Conservation (phyloP, 1,140 invertebrate genomes). For the Aphis gossypii region DNA sequence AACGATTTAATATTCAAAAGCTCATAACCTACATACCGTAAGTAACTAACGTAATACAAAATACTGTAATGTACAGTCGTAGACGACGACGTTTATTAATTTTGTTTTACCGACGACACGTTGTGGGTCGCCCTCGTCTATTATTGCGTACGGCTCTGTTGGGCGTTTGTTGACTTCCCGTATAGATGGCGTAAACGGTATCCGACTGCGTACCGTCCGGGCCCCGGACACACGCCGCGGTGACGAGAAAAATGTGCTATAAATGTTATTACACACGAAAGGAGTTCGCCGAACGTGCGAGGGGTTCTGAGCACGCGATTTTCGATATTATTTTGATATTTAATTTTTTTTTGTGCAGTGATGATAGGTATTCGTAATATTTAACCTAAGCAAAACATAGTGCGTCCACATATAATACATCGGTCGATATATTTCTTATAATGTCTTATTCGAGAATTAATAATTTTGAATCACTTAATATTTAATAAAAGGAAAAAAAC, state of each 20-base stretch:
- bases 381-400: not conserved
- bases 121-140: no score
- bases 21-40: not conserved
- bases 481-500: not conserved
- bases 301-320: not conserved
- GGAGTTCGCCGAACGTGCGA: not conserved
- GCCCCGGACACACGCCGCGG: not conserved
- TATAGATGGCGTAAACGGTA: constrained; percentile 44
- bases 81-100: no score
- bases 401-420: not conserved
- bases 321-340: not conserved
- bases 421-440: not conserved
- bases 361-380: not conserved
- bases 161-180: not conserved
- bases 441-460: not conserved
- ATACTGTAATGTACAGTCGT: no score
- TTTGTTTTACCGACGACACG: not conserved
- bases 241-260: not conserved
- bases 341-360: no score
- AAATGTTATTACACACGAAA: not conserved
- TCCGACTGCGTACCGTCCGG: not conserved
- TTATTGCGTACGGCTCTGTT: not conserved
- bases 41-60: no score
- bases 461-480: not conserved
- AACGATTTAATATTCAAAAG: not conserved